Evolutionary conservation across 2,888 invertebrate genomes (phyloP).

Genomic region (Ditylenchus weischeri): DNA sequence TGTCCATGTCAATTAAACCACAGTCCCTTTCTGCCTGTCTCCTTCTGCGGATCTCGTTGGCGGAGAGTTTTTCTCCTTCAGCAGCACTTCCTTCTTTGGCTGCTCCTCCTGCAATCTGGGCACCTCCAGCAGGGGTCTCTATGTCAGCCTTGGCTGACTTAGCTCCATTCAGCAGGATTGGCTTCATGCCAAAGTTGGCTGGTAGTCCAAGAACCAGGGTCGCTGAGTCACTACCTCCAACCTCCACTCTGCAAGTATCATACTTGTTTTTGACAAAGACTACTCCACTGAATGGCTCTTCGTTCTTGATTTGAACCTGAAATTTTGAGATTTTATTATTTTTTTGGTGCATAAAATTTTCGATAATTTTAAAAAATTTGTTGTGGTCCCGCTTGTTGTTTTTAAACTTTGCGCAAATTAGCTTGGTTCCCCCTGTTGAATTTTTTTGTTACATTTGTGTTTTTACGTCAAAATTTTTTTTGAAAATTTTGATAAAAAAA

Average conservation of each 20-base stretch:
- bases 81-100: slow-evolving; percentile 6
- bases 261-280: slow-evolving; percentile 59
- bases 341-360: slow-evolving; percentile 6
- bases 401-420: too few relatives aligned
- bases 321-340: slow-evolving; percentile 12
- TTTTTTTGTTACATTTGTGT: too few relatives aligned
- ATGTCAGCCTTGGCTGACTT: slow-evolving; percentile 18
- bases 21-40: slow-evolving; percentile 54
- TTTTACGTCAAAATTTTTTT: too few relatives aligned
- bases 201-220: slow-evolving; percentile 55
- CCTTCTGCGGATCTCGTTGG: slow-evolving; percentile 38
- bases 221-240: slow-evolving; percentile 45
- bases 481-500: too few relatives aligned
- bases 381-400: neutral
- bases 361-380: neutral
- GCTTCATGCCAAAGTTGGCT: slow-evolving; percentile 57
- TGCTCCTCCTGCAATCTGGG: slow-evolving; percentile 10
- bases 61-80: slow-evolving; percentile 37
- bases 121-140: slow-evolving; percentile 20
- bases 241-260: slow-evolving; percentile 58
- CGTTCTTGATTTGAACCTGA: slow-evolving; percentile 49
- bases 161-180: slow-evolving; percentile 43
- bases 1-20: slow-evolving; percentile 54
- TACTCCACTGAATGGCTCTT: slow-evolving; percentile 55
- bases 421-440: too few relatives aligned